Evolutionary conservation across 2,888 invertebrate genomes (phyloP), one percentile per base, ranked within the genome.

Genomic region (Drosophila neutralis): DNA sequence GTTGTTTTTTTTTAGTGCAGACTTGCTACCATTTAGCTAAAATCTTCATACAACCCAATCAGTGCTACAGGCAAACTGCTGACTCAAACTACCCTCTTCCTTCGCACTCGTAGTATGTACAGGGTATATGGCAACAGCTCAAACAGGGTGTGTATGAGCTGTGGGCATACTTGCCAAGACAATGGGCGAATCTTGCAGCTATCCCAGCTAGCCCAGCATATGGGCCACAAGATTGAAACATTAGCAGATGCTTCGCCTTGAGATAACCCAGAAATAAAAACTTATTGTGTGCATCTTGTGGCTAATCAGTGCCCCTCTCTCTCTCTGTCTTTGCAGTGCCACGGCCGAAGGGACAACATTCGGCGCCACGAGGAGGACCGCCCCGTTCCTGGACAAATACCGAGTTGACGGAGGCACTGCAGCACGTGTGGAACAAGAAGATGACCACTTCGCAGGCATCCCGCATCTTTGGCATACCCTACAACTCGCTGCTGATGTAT

Each of bases 391-490:
- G 98, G 98, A 98, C 97, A 74, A 98, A 98, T 93, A 97, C 97
- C 42, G 98, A 98, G 91, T 94, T 98, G 60, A 98, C 98, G 60
- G 97, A 97, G 93, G 98, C 98, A 2, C 94, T 98, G 61, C 97
- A 97, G 91, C 97, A 97, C 93, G 98, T 98, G n/a, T 98, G 98
- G 98, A 97, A 97, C 93, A 97, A 98, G 92, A 97, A 97, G 92
- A 98, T 98, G 97, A 98, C 98, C 76, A 98, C 98, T 52, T 97
- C 97, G 90, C 97, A 98, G 93, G 98, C 98, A 13, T 97, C 97
- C 31, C 94, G 98, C 76, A 96, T 97, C 92, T 98, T 97, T 93
- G 97, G 98, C 51, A 98, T 98, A 80, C 98, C 98, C n/a, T 98
- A 98, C 94, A 98, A 98, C 94, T 97, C 97, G 53, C 94, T 98